Conservation (phyloP, 2,888 invertebrate genomes). For the Drosophila mimica region DNA sequence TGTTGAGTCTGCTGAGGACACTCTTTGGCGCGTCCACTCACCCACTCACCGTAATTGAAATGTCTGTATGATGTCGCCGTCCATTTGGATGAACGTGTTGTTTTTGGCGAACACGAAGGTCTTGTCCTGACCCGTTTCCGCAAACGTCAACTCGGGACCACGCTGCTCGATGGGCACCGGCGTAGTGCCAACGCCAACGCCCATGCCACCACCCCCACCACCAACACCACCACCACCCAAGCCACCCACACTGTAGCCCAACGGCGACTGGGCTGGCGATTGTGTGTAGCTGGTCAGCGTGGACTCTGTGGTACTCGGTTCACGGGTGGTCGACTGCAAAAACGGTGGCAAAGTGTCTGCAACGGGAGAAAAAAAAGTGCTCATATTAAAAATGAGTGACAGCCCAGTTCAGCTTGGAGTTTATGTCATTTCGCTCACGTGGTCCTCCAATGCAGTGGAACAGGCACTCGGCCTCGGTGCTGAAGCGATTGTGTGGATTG, state of each 20-base stretch:
- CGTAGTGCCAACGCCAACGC: conserved; percentile 83
- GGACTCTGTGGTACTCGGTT: conserved; percentile 86
- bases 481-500: conserved; percentile 89
- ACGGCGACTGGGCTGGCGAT: conserved; percentile 62
- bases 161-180: conserved; percentile 91
- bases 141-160: conserved; percentile 92
- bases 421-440: conserved; percentile 83
- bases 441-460: conserved; percentile 88
- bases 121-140: conserved; percentile 92
- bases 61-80: conserved; percentile 95
- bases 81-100: conserved; percentile 95
- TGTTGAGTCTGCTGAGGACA: conserved; percentile 8
- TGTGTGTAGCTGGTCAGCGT: conserved; percentile 73
- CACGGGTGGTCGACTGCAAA: conserved; percentile 85
- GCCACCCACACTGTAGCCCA: conserved; percentile 84
- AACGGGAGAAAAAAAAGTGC: too few relatives aligned
- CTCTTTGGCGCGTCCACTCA: conserved; percentile 17
- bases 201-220: conserved; percentile 83
- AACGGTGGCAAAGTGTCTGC: conserved; percentile 87
- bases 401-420: background rate
- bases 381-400: conserved; percentile 13
- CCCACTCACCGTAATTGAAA: conserved; percentile 92
- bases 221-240: conserved; percentile 58
- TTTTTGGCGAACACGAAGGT: conserved; percentile 97
- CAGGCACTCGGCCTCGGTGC: conserved; percentile 88